Evolutionary conservation across 1,140 invertebrate species (phyloP), one percentile per base, ranked within the genome.

Genomic region (Leptinotarsa defecta): DNA sequence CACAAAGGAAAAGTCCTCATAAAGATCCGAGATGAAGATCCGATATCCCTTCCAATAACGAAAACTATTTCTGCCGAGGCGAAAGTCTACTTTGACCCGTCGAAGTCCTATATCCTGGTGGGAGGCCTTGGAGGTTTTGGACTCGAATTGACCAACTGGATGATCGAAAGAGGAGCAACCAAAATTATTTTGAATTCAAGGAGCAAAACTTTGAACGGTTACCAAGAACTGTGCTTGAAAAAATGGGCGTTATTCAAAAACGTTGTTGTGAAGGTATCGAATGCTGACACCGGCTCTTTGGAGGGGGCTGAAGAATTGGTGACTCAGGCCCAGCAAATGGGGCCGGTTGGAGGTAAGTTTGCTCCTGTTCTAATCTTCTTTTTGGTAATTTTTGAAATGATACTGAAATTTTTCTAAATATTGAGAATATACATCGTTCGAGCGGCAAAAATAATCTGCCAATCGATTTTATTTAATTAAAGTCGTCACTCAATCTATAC

Each of bases 1-100:
- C 97, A 98, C 85, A 97, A 98, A 77, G 97, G 97, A 79, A 99
- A 98, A 89, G 96, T 99, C 15, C 82, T 98, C 13, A 84, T 98
- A 64, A 94, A 97, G 86, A 93, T 98, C 49, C 89, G 92, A 34
- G 90, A 93, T 17, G 94, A 96, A 84, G 93, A 95, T 83, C 73
- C 85, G 0, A 80, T 85, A 0, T 19, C 15, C 20, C 11, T 8
- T 5, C 91, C 95, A 5, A 90, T 98, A 75, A 97, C 95, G 73
- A 97, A 95, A 75, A 68, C 22, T 98, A 48, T 69, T 48, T n/a
- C 19, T n/a, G 68, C 68, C 20, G 22, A n/a, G 17, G 48, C 70
- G 13, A 57, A 62, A 19, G n/a, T 62, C 57, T 70, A 71, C 61
- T 81, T 80, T 52, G 70, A 81, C 19, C 75, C 77, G 1, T 57